Conservation (phyloP, 2,113 vertebrate genomes). For the Ahaetulla prasina region DNA sequence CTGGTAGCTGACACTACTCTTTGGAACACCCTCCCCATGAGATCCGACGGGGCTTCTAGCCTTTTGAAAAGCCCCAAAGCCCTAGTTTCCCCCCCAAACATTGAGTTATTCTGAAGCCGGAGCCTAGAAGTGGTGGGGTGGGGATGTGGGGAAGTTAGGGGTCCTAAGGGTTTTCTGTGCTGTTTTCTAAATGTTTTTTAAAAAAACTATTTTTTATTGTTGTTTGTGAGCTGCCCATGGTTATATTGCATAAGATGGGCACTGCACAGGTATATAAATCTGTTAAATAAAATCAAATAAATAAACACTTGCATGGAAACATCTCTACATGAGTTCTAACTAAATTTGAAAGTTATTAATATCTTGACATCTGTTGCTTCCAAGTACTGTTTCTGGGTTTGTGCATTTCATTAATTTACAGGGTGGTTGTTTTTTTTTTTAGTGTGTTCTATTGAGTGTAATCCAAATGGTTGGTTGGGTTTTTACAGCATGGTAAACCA, state of each 20-base stretch:
- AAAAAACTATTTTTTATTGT: background rate
- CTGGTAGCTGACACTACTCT: background rate
- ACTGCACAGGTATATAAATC: background rate
- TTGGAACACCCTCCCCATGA: background rate
- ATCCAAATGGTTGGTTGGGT: background rate
- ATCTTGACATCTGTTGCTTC: background rate
- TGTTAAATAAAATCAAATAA: background rate
- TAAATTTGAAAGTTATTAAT: background rate
- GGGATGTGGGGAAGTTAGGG: background rate
- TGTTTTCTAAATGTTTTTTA: background rate
- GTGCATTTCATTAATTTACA: background rate
- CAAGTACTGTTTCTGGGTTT: background rate
- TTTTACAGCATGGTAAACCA: background rate
- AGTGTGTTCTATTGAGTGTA: background rate
- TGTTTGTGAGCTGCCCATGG: background rate
- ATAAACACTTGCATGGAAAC: background rate
- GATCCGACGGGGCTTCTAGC: background rate
- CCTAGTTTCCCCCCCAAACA: background rate
- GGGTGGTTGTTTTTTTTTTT: background rate
- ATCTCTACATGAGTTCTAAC: background rate
- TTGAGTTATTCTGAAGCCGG: background rate
- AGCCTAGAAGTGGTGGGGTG: background rate
- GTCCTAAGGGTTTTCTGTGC: background rate
- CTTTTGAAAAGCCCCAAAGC: background rate
- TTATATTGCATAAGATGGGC: background rate